These are phyloP conservation scores for Drosophila pruinosa DNA, from an alignment of 1,140 invertebrate species.

Conservation along the genomic window DNA sequence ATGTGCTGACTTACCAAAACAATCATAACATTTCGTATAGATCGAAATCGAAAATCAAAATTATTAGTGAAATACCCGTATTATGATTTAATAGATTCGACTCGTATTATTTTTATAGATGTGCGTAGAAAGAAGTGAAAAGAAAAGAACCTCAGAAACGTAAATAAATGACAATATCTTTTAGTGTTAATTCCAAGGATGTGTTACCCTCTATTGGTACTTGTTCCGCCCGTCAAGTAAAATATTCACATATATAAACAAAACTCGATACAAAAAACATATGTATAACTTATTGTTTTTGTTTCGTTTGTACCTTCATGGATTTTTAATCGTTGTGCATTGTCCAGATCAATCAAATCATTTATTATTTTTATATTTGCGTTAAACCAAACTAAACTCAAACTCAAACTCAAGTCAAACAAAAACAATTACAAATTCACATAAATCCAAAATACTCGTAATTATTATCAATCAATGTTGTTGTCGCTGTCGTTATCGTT, in stretches of 20 bases:
- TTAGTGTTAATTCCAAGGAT: constrained; percentile 69
- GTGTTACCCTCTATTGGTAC: constrained; percentile 82
- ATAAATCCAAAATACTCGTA: neutral
- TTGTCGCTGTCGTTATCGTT: constrained; percentile 8
- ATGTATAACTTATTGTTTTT: constrained; percentile 11
- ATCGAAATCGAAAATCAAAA: constrained; percentile 1
- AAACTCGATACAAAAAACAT: constrained; percentile 20
- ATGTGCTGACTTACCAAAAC: constrained; percentile 23
- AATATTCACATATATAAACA: constrained; percentile 42
- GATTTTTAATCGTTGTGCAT: constrained; percentile 13
- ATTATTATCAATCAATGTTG: constrained; percentile 8
- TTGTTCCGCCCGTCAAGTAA: constrained; percentile 82
- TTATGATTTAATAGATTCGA: neutral
- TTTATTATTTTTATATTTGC: neutral
- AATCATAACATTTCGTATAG: constrained; percentile 2
- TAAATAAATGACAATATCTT: constrained; percentile 10
- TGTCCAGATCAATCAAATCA: constrained; percentile 22
- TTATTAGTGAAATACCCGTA: neutral
- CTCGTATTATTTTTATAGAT: neutral
- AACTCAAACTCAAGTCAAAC: neutral
- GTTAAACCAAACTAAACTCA: neutral
- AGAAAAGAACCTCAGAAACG: neutral
- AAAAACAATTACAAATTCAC: constrained; percentile 10
- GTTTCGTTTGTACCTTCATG: constrained; percentile 17
- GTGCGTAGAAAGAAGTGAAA: neutral